phyloP scores from a whole-genome alignment of 2,113 vertebrate species.

The Terrapene triunguis region DNA sequence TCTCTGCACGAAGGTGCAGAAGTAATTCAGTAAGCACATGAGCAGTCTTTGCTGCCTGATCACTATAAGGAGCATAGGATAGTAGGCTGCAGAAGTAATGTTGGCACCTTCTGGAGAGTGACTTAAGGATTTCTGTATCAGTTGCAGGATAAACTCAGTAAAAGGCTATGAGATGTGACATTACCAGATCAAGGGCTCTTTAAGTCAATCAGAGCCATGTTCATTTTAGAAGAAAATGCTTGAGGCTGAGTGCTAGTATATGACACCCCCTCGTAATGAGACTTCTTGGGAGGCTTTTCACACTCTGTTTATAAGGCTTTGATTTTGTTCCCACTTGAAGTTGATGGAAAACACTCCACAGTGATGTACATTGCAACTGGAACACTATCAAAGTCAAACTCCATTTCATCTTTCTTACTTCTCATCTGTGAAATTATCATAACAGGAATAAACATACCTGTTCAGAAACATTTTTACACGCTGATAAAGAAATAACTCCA shows the following conservation, averaged over 20 bases:
- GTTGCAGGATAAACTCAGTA: not conserved
- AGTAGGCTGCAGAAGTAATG: not conserved
- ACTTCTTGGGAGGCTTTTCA: not conserved
- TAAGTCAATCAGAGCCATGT: not conserved
- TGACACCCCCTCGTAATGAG: not conserved
- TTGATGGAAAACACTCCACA: not conserved
- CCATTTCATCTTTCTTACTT: not conserved
- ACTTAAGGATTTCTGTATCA: not conserved
- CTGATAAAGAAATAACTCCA: not conserved
- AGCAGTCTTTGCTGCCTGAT: not conserved
- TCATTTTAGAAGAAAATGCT: not conserved
- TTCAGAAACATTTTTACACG: not conserved
- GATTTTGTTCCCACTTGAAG: not conserved
- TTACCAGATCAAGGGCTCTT: not conserved
- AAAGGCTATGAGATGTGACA: not conserved
- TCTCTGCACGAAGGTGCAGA: not conserved
- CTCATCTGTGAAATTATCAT: not conserved
- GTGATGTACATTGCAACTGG: not conserved
- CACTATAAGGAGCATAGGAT: not conserved
- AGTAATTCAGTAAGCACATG: not conserved
- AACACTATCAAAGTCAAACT: not conserved
- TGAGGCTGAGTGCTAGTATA: not conserved
- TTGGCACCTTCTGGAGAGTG: not conserved
- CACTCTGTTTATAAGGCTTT: not conserved
- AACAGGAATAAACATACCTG: not conserved